Evolutionary conservation across 2,888 invertebrate genomes (phyloP), one percentile per base, ranked within the genome.

Genomic region (Julus scandinavius): DNA sequence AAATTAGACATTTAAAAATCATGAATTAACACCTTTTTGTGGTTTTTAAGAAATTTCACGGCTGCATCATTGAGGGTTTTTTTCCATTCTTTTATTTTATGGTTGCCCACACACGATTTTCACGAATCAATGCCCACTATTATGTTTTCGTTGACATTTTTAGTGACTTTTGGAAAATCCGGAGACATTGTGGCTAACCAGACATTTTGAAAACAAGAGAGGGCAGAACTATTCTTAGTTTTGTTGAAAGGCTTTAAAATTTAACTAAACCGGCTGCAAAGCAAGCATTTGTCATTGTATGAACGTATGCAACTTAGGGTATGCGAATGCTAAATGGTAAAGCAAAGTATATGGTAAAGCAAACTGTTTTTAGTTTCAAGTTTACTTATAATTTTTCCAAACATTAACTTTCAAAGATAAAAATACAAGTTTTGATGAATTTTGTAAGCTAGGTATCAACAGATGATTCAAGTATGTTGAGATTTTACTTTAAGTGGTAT

Each of bases 1-100:
- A 83, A 87, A 87, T 72, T 11, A 87, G 40, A 58, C 38, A 54
- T 50, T 49, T 85, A 85, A 85, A 85, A 85, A 85, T 45, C 45
- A 45, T 49, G 85, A 49, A 9, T 85, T 85, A 85, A 49, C 41
- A 85, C n/a, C 41, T 85, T 40, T 85, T 84, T 29, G 20, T 11
- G 58, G 58, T 72, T 72, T 72, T 80, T 29, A 80, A 80, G 38
- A 13, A 13, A 13, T 38, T 40, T 80, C 38, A 80, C 80, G 38
- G 15, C 80, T 80, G 29, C 29, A 72, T 29, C 11, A n/a, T n/a
- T 11, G 29, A 29, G 29, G 72, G 29, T 3, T 72, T 29, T 72
- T n/a, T 29, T 29, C 11, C 5, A 72, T 72, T 29, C 72, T 11
- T n/a, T n/a, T 63, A 20, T 63, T 63, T 7, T 29, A 9, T 29